Evolutionary conservation across 2,888 invertebrate genomes (phyloP).

Genomic region (Dryocosmus kuriphilus): DNA sequence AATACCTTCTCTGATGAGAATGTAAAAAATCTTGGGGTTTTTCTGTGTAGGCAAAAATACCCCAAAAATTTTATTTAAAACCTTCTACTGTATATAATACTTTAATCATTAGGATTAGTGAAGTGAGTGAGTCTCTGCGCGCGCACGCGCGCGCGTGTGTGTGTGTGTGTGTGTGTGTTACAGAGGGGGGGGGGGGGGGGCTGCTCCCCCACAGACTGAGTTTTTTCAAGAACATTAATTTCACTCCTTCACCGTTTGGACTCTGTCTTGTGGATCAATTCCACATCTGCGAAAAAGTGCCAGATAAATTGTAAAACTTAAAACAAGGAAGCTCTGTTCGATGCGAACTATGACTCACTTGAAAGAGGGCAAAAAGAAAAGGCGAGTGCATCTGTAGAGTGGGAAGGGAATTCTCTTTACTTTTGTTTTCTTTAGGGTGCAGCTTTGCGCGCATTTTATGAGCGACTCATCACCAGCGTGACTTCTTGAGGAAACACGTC

Average conservation of each 20-base stretch:
- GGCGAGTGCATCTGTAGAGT: slow-evolving; percentile 38
- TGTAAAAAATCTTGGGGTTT: too few species aligned
- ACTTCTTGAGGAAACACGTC: slow-evolving; percentile 27
- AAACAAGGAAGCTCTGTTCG: slow-evolving; percentile 58
- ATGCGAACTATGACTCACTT: slow-evolving; percentile 57
- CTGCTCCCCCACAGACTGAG: background rate
- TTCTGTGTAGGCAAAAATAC: too few species aligned
- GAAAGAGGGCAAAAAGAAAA: slow-evolving; percentile 54
- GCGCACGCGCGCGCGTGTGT: too few species aligned
- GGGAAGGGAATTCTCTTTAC: slow-evolving; percentile 32
- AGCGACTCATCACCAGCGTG: slow-evolving; percentile 31
- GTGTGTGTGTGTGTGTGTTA: too few species aligned
- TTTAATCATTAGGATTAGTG: too few species aligned
- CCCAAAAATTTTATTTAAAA: too few species aligned
- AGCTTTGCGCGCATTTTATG: slow-evolving; percentile 37
- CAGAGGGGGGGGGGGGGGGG: too few species aligned
- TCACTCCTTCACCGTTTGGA: too few species aligned
- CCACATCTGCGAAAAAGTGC: slow-evolving; percentile 22
- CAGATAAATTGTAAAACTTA: slow-evolving; percentile 33
- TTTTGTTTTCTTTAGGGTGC: slow-evolving; percentile 46
- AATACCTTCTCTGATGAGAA: too few species aligned
- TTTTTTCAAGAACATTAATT: too few species aligned
- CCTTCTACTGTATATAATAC: too few species aligned
- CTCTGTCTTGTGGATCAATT: slow-evolving; percentile 24
- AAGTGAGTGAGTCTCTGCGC: too few species aligned